These are phyloP conservation scores for Mastomys coucha DNA, from an alignment of 2,113 vertebrate genomes.

Conservation along the genomic window DNA sequence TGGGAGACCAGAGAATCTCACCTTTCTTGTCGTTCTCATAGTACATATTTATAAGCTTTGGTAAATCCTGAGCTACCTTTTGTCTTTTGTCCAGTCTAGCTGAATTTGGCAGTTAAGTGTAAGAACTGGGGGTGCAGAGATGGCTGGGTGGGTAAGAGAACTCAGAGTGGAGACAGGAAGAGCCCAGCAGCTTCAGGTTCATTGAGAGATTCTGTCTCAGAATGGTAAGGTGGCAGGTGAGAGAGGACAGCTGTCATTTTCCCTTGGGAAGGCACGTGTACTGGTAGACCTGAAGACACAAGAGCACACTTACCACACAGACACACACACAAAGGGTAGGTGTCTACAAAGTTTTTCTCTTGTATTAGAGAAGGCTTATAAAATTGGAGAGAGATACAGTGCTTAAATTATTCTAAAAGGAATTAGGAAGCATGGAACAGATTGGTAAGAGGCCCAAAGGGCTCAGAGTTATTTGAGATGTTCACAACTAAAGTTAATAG, in stretches of 20 bases:
- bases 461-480: slow-evolving; percentile 41
- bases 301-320: neutral
- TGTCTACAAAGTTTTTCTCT: slow-evolving; percentile 25
- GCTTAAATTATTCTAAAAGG: neutral
- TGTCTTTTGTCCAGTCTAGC: slow-evolving; percentile 12
- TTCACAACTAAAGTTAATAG: slow-evolving; percentile 42
- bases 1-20: neutral
- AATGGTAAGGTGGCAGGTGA: neutral
- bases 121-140: neutral
- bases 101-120: slow-evolving; percentile 14
- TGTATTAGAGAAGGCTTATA: slow-evolving; percentile 14
- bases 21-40: neutral
- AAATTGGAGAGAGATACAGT: neutral
- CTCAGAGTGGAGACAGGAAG: neutral
- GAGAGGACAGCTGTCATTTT: neutral
- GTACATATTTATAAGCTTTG: neutral
- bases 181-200: neutral
- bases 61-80: slow-evolving; percentile 33
- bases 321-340: neutral
- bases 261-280: no score
- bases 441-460: neutral
- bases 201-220: neutral
- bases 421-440: slow-evolving; percentile 36
- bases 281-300: neutral
- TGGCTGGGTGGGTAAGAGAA: neutral